Evolutionary conservation across 2,888 invertebrate species (phyloP).

Genomic region (Amiota mariae): DNA sequence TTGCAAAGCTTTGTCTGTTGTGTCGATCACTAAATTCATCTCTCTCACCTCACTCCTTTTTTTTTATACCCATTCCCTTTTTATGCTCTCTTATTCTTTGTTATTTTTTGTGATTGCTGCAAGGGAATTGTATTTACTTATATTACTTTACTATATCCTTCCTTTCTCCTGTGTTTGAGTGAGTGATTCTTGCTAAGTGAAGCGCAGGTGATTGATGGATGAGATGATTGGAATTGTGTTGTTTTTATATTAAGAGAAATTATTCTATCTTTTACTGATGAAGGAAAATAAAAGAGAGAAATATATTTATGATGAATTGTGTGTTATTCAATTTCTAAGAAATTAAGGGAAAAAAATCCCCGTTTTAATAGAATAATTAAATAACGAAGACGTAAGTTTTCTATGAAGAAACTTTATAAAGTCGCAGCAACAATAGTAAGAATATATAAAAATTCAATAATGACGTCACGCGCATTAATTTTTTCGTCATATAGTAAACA

Average conservation of each 20-base stretch:
- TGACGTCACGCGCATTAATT: slow-evolving; percentile 10
- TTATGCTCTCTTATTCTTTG: not conserved
- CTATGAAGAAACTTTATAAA: too few species aligned
- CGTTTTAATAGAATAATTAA: too few species aligned
- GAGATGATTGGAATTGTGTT: too few species aligned
- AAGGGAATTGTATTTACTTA: not conserved
- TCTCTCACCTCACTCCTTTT: not conserved
- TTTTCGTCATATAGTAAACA: not conserved
- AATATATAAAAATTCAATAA: not conserved
- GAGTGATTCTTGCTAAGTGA: not conserved
- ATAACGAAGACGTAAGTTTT: too few species aligned
- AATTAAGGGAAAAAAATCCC: too few species aligned
- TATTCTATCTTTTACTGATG: too few species aligned
- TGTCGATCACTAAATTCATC: not conserved
- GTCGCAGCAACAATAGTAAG: too few species aligned
- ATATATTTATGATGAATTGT: too few species aligned
- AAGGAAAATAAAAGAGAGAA: too few species aligned
- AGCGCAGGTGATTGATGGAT: too few species aligned
- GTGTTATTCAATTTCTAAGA: too few species aligned
- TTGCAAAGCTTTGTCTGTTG: not conserved
- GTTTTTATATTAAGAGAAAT: too few species aligned
- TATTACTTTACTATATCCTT: not conserved
- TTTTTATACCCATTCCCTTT: not conserved
- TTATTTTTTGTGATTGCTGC: not conserved
- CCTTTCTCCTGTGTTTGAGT: not conserved